Evolutionary conservation across 2,113 vertebrate species (phyloP).

Genomic region (Talpa occidentalis): DNA sequence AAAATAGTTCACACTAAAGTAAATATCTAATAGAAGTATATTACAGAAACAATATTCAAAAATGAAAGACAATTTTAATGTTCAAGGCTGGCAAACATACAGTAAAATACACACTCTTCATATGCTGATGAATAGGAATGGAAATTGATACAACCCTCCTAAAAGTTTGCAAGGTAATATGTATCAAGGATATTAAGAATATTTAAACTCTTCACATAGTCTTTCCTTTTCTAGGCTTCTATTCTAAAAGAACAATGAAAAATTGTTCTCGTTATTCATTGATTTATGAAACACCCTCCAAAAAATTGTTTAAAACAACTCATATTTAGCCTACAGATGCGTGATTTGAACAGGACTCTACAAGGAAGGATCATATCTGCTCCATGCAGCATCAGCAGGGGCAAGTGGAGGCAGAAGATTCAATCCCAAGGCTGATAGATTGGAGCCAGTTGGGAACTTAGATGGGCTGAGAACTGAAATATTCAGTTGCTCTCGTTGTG

Average conservation of each 20-base stretch:
- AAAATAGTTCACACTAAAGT: neutral
- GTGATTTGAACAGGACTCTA: neutral
- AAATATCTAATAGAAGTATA: neutral
- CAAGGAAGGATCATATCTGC: neutral
- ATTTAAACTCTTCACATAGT: neutral
- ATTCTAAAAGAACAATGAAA: neutral
- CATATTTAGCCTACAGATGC: neutral
- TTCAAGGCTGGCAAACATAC: neutral
- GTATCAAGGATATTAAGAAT: neutral
- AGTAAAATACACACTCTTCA: neutral
- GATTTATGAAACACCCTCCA: neutral
- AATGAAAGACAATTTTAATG: neutral
- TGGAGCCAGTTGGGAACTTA: neutral
- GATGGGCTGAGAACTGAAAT: neutral
- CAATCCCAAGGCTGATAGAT: neutral
- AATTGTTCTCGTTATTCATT: neutral
- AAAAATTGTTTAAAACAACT: slow-evolving; percentile 9
- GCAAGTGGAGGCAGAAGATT: neutral
- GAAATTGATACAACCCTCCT: neutral
- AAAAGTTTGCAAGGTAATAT: neutral
- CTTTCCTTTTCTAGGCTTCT: slow-evolving; percentile 4
- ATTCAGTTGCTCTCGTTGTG: too few relatives aligned
- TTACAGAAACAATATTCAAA: neutral
- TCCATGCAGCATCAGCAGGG: neutral
- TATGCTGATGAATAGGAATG: neutral